A percentile compares a stretch with the other conserved stretches of the same genome.
These are phyloP conservation scores for Syrista parreyssii DNA, from an alignment of 2,888 invertebrate species.

Conservation along the genomic window DNA sequence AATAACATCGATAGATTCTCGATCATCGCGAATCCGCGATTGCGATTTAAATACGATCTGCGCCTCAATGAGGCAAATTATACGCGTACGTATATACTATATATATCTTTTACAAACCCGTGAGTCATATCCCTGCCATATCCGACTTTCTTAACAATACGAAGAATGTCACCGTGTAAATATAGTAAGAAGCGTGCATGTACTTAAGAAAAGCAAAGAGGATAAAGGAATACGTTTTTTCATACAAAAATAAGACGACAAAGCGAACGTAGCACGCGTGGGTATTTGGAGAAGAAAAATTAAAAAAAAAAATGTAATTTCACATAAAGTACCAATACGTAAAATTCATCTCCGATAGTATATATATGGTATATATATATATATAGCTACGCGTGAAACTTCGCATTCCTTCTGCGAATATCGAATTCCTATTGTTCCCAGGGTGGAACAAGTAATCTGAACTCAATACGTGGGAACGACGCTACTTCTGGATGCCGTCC, in stretches of 20 bases:
- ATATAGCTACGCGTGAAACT: neutral
- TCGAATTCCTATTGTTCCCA: neutral
- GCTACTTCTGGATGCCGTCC: neutral
- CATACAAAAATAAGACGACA: neutral
- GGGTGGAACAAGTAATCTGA: neutral
- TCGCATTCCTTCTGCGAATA: neutral
- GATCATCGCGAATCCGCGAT: neutral
- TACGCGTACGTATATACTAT: neutral
- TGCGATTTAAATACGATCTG: too few species aligned
- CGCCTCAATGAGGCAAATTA: neutral
- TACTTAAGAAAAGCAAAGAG: constrained; percentile 4
- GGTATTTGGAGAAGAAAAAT: neutral
- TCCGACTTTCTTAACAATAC: constrained; percentile 30
- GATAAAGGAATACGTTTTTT: neutral
- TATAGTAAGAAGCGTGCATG: neutral
- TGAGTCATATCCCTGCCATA: constrained; percentile 54
- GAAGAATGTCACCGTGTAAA: neutral
- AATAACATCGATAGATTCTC: neutral
- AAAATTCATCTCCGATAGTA: neutral
- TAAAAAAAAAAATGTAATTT: neutral
- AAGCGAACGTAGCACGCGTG: neutral
- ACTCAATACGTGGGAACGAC: neutral
- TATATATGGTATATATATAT: neutral
- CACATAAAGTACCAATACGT: neutral
- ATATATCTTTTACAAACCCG: constrained; percentile 20